Evolutionary conservation across 2,797 vertebrate species (phyloP), one percentile per base, ranked within the genome.

Genomic region (Cyclura pinguis): DNA sequence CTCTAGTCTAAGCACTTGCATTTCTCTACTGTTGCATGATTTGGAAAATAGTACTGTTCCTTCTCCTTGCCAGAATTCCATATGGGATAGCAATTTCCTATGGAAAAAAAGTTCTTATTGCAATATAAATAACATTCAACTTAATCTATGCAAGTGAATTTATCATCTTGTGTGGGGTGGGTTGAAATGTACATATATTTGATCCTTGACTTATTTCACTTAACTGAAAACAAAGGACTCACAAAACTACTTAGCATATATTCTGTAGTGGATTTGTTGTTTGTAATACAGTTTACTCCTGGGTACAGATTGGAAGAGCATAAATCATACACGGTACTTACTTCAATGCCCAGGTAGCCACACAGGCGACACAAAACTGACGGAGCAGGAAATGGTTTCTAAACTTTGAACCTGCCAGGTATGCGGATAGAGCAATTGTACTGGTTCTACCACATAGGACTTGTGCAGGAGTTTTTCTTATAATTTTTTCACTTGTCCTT

Each of bases 1-100:
- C 94, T 88, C 92, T 89, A 86, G 92, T 80, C 73, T 93, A 59
- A 59, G 77, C 76, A 85, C 87, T 92, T 80, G 38, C 72, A 6
- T 93, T 85, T 94, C 89, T 87, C 88, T 72, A 9, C 55, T 91
- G 91, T 83, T 50, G 52, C 78, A 93, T 92, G 82, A 83, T 94
- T 92, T 90, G 90, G 95, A 95, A 94, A 93, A 91, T 91, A 83
- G 95, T 94, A 85, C 91, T 88, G 92, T 92, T 50, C 73, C 20
- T 64, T 93, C 10, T 2, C 0, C 74, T 35, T 96, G 93, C 97
- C 96, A 96, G 89, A 89, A 78, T 89, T 93, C 89, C 94, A 96
- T 96, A 91, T 96, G 96, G 91, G 92, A 95, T 90, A 94, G 89
- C 0, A 32, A 96, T 96, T 97, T 97, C 95, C 94, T 95, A 90